These are phyloP conservation scores for Pomacea canaliculata DNA, from an alignment of 2,888 invertebrate species.

Conservation along the genomic window DNA sequence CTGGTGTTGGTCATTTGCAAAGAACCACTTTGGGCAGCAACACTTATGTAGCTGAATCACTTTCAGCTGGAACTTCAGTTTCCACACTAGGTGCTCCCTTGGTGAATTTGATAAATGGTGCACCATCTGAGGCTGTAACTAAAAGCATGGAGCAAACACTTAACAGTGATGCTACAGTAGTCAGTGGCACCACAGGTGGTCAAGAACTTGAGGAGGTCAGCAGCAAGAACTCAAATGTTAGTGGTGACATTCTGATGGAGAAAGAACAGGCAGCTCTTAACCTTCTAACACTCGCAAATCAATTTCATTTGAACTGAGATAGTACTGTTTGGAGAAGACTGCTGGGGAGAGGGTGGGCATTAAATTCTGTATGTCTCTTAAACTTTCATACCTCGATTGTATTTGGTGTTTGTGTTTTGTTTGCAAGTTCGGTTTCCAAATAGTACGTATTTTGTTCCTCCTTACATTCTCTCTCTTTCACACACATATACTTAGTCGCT, in stretches of 20 bases:
- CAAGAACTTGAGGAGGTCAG: background rate
- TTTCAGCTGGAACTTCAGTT: background rate
- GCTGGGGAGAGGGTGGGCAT: too few relatives aligned
- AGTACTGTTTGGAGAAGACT: too few relatives aligned
- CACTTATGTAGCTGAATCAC: background rate
- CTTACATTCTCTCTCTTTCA: too few relatives aligned
- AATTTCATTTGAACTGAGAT: constrained; percentile 6
- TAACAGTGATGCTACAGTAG: constrained; percentile 4
- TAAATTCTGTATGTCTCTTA: too few relatives aligned
- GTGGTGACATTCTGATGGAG: constrained; percentile 18
- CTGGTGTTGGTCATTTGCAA: background rate
- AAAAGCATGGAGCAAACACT: background rate
- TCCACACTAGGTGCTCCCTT: background rate
- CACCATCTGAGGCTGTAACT: background rate
- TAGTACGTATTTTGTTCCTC: too few relatives aligned
- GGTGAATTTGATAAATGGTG: background rate
- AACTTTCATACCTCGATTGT: too few relatives aligned
- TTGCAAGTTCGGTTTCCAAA: too few relatives aligned
- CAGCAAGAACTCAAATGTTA: too few relatives aligned
- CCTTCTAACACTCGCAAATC: constrained; percentile 32
- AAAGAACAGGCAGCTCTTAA: constrained; percentile 36
- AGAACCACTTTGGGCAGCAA: background rate
- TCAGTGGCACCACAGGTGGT: background rate
- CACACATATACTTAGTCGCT: too few relatives aligned
- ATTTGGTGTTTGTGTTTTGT: too few relatives aligned